Conservation (phyloP, 2,888 invertebrate species). For the Cremastobaeus sp. region DNA sequence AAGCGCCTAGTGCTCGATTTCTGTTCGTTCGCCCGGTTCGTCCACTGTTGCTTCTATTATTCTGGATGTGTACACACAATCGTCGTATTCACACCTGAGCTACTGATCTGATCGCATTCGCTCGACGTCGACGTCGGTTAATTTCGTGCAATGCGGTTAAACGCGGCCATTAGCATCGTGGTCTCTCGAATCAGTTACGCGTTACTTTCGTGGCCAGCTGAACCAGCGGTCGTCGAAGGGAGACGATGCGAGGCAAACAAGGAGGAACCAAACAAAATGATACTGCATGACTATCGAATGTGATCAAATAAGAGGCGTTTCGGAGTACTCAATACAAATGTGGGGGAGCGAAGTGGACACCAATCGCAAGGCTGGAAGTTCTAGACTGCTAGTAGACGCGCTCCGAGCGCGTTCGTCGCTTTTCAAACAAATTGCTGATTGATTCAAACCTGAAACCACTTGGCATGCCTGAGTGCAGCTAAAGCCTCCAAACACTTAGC, state of each 20-base stretch:
- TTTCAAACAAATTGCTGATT: slow-evolving; percentile 76
- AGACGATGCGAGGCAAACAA: background rate
- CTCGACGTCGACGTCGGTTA: too few relatives aligned
- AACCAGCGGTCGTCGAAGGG: too few relatives aligned
- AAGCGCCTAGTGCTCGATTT: too few relatives aligned
- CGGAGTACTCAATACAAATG: slow-evolving; percentile 62
- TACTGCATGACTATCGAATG: slow-evolving; percentile 64
- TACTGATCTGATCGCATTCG: slow-evolving; percentile 70
- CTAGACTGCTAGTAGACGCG: slow-evolving; percentile 71
- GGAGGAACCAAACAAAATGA: slow-evolving; percentile 22
- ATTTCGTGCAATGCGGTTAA: too few relatives aligned
- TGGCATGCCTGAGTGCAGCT: slow-evolving; percentile 99
- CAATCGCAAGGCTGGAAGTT: slow-evolving; percentile 77
- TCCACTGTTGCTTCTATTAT: too few relatives aligned
- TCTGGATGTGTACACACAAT: slow-evolving; percentile 71
- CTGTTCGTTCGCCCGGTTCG: too few relatives aligned
- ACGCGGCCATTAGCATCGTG: too few relatives aligned
- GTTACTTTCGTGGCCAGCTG: background rate
- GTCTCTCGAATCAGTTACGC: too few relatives aligned
- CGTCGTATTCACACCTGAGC: slow-evolving; percentile 64
- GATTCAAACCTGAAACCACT: slow-evolving; percentile 99
- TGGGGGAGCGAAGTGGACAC: slow-evolving; percentile 26
- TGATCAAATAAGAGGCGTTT: slow-evolving; percentile 68
- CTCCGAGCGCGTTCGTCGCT: slow-evolving; percentile 67
- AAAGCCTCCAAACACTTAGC: slow-evolving; percentile 99